Percentiles rank a stretch among this genome's conserved stretches.
Evolutionary conservation across 2,113 vertebrate species (phyloP).

Genomic region (Mellivora capensis): DNA sequence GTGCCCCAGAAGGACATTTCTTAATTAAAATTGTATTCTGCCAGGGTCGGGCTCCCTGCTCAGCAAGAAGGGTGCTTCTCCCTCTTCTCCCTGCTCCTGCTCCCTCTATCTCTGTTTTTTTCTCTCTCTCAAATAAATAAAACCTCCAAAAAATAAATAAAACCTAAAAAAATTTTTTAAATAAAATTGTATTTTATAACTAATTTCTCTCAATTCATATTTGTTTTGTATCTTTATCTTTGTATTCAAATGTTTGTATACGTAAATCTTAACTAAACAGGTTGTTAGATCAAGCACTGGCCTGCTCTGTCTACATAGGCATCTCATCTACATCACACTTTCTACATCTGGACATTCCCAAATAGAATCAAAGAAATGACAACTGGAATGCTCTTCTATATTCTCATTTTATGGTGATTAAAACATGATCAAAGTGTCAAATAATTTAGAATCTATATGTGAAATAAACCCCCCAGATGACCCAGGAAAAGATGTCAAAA

Average conservation of each 20-base stretch:
- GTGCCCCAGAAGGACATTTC: not conserved
- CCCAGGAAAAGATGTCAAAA: not conserved
- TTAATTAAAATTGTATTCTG: not conserved
- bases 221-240: not conserved
- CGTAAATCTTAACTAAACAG: not conserved
- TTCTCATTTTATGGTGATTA: not conserved
- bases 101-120: too few relatives aligned
- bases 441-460: constrained; percentile 5
- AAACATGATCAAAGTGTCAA: not conserved
- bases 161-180: too few relatives aligned
- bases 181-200: not conserved
- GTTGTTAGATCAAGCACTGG: not conserved
- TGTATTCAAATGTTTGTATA: not conserved
- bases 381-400: not conserved
- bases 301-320: not conserved
- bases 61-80: too few relatives aligned
- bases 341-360: not conserved
- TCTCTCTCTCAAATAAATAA: too few relatives aligned
- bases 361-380: not conserved
- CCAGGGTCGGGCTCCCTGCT: too few relatives aligned
- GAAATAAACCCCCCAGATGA: not conserved
- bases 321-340: not conserved
- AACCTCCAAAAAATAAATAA: too few relatives aligned
- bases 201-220: not conserved
- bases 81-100: too few relatives aligned